Evolutionary conservation across 53 echinoderm and acorn worm genomes (phyloP).

Genomic region (Actinopyga echinites): DNA sequence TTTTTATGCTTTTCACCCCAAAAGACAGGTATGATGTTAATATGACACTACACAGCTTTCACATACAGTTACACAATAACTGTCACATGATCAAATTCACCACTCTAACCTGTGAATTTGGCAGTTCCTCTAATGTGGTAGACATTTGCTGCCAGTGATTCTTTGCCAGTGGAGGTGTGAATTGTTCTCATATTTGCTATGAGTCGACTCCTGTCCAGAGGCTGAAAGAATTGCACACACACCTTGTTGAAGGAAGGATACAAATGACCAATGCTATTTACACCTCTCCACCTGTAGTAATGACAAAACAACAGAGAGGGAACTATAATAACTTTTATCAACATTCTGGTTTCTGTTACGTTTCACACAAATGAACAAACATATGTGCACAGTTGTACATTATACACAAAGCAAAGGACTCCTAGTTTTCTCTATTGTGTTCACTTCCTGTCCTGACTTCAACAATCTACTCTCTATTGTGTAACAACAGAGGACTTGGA

Average conservation of each 20-base stretch:
- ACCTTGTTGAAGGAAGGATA: conserved; percentile 44
- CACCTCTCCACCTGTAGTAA: conserved; percentile 13
- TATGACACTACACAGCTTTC: no score
- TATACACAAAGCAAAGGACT: no score
- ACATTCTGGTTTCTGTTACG: neutral
- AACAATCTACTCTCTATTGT: no score
- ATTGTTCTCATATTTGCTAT: conserved; percentile 67
- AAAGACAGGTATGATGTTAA: no score
- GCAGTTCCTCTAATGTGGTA: conserved; percentile 72
- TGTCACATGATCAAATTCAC: no score
- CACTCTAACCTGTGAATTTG: conserved; percentile 77
- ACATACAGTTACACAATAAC: no score
- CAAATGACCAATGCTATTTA: neutral
- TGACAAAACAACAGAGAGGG: neutral
- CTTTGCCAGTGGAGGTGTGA: conserved; percentile 36
- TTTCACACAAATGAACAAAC: no score
- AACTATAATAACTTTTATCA: neutral
- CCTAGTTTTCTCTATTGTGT: no score
- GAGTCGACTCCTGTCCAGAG: conserved; percentile 73
- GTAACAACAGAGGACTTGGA: no score
- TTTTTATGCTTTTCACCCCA: no score
- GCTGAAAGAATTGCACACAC: conserved; percentile 73
- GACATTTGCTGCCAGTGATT: conserved; percentile 63
- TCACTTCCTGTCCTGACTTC: no score
- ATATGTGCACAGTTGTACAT: no score